phyloP scores from a whole-genome alignment of 2,797 vertebrate species.

The Tapirus indicus region DNA sequence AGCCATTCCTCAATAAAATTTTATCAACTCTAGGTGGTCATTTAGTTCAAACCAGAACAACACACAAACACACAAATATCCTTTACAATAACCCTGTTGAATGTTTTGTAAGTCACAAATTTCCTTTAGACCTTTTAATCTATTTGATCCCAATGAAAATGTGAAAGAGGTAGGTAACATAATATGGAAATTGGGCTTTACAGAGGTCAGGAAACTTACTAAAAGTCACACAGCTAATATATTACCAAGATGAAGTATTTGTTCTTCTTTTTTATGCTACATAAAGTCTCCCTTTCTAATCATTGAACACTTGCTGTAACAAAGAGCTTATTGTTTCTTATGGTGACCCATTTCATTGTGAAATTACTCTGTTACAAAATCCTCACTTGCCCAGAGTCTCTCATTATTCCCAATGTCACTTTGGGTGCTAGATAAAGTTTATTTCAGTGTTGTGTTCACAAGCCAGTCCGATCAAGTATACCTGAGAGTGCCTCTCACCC shows the following conservation, averaged over 20 bases:
- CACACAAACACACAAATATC: neutral
- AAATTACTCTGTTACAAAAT: neutral
- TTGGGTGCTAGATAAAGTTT: neutral
- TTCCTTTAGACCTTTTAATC: neutral
- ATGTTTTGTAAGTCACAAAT: neutral
- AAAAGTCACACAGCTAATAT: neutral
- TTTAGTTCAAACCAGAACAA: conserved; percentile 26
- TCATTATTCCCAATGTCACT: neutral
- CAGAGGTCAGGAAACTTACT: neutral
- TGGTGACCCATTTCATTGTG: neutral
- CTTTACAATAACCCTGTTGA: neutral
- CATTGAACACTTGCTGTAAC: neutral
- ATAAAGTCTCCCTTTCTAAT: neutral
- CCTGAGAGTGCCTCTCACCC: neutral
- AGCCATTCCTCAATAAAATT: neutral
- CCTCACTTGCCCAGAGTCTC: neutral
- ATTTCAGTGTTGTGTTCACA: neutral
- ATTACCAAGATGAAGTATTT: neutral
- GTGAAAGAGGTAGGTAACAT: neutral
- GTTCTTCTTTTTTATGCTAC: neutral
- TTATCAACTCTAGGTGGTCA: neutral
- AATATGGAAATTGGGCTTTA: neutral
- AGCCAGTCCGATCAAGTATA: too few relatives aligned
- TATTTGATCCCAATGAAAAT: neutral
- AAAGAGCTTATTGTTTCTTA: neutral